Percentiles rank a stretch among this genome's conserved stretches.
Evolutionary conservation across 2,113 vertebrate species (phyloP).

Genomic region (Callionymus lyra): DNA sequence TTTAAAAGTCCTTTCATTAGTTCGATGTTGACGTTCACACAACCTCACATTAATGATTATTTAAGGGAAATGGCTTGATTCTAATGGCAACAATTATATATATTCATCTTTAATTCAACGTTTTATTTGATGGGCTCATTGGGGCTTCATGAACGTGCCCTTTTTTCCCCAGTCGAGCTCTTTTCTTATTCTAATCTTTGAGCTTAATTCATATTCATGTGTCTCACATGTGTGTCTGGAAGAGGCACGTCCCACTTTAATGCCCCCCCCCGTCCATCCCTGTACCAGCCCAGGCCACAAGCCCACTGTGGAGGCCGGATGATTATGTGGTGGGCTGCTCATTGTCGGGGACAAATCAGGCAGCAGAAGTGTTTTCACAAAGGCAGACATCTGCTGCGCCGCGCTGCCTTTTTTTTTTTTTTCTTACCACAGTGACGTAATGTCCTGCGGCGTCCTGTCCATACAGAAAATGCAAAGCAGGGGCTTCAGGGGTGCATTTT

Average conservation of each 20-base stretch:
- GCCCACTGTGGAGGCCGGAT: slow-evolving; percentile 22
- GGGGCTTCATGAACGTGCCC: too few species aligned
- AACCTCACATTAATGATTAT: too few species aligned
- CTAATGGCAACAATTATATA: too few species aligned
- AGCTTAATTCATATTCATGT: slow-evolving; percentile 42
- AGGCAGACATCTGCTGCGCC: slow-evolving; percentile 59
- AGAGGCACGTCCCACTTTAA: slow-evolving; percentile 24
- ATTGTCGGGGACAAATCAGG: slow-evolving; percentile 55
- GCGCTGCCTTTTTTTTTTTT: slow-evolving; percentile 50
- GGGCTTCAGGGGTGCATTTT: not conserved
- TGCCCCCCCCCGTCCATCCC: slow-evolving; percentile 2
- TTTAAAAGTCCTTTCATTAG: too few species aligned
- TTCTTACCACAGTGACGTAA: slow-evolving; percentile 49
- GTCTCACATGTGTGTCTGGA: slow-evolving; percentile 1
- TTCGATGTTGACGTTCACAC: too few species aligned
- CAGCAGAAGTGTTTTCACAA: slow-evolving; percentile 49
- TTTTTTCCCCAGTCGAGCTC: slow-evolving; percentile 6
- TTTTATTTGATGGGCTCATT: too few species aligned
- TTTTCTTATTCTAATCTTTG: slow-evolving; percentile 43
- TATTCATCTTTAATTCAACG: too few species aligned
- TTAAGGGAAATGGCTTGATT: too few species aligned
- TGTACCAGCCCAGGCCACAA: slow-evolving; percentile 2
- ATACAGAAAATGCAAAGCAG: slow-evolving; percentile 8
- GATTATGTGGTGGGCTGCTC: slow-evolving; percentile 53
- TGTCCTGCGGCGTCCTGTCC: slow-evolving; percentile 28